Conservation (phyloP, 2,797 vertebrate species). For the Lerista edwardsae region DNA sequence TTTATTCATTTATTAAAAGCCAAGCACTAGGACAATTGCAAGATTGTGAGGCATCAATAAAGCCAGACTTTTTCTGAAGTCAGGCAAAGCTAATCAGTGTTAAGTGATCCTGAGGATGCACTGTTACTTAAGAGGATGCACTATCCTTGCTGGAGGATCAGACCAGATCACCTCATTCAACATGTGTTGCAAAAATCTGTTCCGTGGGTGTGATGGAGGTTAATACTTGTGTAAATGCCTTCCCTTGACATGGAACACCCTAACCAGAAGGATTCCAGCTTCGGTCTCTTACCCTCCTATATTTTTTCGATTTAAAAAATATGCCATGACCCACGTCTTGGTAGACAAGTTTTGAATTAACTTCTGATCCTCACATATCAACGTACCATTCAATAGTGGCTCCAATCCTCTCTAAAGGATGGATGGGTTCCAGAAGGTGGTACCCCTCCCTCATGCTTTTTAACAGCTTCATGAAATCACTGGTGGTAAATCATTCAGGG, state of each 20-base stretch:
- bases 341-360: not conserved
- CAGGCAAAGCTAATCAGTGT: not conserved
- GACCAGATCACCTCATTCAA: not conserved
- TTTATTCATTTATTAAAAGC: not conserved
- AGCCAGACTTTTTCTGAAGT: not conserved
- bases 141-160: not conserved
- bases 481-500: no score
- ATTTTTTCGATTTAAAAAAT: conserved; percentile 11
- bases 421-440: no score
- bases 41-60: not conserved
- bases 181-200: no score
- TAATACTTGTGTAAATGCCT: no score
- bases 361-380: not conserved
- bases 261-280: conserved; percentile 15
- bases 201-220: no score
- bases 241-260: not conserved
- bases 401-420: no score
- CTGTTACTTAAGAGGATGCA: not conserved
- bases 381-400: not conserved
- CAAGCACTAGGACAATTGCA: no score
- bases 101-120: not conserved
- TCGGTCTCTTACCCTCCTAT: conserved; percentile 24
- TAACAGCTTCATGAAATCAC: no score
- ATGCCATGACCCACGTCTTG: conserved; percentile 13
- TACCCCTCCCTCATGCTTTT: no score